Conservation (phyloP, 2,888 invertebrate genomes). For the Dryococelus australis region DNA sequence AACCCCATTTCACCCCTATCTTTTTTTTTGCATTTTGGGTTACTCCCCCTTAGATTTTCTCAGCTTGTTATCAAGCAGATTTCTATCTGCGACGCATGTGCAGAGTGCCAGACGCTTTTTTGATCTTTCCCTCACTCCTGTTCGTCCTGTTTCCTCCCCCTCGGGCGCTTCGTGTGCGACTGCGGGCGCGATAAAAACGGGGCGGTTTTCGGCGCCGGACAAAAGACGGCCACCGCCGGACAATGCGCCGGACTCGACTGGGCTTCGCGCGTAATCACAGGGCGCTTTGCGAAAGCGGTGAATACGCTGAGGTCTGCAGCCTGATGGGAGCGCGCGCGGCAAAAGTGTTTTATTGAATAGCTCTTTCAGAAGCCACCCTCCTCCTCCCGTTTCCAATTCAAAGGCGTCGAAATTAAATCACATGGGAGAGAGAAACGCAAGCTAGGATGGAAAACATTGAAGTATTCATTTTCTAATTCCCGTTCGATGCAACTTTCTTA, state of each 20-base stretch:
- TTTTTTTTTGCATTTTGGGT: neutral
- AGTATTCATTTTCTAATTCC: too few species aligned
- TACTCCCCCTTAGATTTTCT: neutral
- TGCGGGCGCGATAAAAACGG: neutral
- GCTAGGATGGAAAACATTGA: too few species aligned
- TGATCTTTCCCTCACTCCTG: neutral
- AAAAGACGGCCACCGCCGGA: neutral
- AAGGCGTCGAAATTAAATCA: too few species aligned
- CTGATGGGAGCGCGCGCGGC: neutral
- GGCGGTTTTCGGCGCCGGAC: neutral
- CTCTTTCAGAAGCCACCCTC: too few species aligned
- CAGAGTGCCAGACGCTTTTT: neutral
- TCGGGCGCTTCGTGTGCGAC: neutral
- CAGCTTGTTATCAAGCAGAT: neutral
- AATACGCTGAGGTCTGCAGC: neutral
- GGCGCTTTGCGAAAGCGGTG: neutral
- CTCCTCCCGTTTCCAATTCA: too few species aligned
- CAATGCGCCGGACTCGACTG: neutral
- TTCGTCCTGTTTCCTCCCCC: neutral
- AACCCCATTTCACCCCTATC: neutral
- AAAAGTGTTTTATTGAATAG: too few species aligned
- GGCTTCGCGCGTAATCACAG: neutral
- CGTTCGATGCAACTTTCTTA: too few species aligned
- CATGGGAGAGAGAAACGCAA: too few species aligned
- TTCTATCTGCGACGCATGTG: neutral